Conservation (phyloP, 2,888 invertebrate genomes). For the Isoperla grammatica region DNA sequence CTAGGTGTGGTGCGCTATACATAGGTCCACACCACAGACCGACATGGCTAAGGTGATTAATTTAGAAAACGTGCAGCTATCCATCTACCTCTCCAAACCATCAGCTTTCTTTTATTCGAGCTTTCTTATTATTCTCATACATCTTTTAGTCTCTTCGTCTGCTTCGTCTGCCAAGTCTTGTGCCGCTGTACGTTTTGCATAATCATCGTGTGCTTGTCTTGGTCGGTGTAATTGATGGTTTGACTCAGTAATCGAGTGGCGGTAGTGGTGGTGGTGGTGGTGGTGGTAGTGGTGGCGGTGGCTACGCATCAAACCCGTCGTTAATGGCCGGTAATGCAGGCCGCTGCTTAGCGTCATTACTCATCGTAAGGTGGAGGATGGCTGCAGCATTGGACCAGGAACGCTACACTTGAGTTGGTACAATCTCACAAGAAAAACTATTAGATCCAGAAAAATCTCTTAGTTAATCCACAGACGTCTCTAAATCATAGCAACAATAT, state of each 20-base stretch:
- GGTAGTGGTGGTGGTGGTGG: no score
- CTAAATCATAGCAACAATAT: no score
- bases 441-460: no score
- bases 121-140: conserved; percentile 9
- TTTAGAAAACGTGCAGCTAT: conserved; percentile 22
- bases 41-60: conserved; percentile 21
- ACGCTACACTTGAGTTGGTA: no score
- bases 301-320: no score
- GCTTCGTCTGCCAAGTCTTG: not conserved
- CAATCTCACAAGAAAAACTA: no score
- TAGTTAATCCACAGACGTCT: no score
- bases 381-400: no score
- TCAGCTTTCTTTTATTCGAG: conserved; percentile 20
- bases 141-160: not conserved
- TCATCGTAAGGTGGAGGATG: no score
- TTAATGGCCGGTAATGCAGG: no score
- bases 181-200: conserved; percentile 9
- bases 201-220: conserved; percentile 13
- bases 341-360: no score
- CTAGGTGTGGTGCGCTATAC: not conserved
- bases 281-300: no score
- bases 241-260: conserved; percentile 19
- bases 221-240: conserved; percentile 22
- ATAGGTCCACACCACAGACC: not conserved
- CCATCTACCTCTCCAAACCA: conserved; percentile 19